Evolutionary conservation across 53 echinoderm and acorn worm genomes (phyloP), one percentile per base, ranked within the genome.

Genomic region (Echinarachnius parma): DNA sequence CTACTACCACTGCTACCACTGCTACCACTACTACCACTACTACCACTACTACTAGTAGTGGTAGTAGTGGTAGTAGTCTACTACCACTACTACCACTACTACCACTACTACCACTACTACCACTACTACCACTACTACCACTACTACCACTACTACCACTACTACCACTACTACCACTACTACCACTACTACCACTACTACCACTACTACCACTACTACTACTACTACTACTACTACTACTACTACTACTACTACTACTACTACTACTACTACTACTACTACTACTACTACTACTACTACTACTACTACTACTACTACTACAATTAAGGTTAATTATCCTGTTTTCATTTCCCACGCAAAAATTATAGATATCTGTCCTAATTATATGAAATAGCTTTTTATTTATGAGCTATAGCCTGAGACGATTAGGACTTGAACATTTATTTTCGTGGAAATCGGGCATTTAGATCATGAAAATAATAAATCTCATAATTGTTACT

Each of bases 121-220:
- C 19, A 60, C 20, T 33, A 34, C 33, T 33, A 60, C n/a, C 20
- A 60, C 61, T 30, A 8, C 60, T 19, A 34, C 60, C 5, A 60
- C 60, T 33, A 21, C 60, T 33, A 60, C 32, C 16, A 32, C 5
- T 56, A 56, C 56, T 27, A 25, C 28, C 25, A 56, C 26, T 27
- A 28, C 56, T 28, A 30, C 56, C 3, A 56, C 56, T 3, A 56
- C 56, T 28, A 56, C 26, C n/a, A n/a, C 1, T 52, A 25, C 20
- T 58, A 28, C 59, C 30, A 28, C 31, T 58, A 28, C 59, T 31
- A 57, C 14, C 10, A 26, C 59, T 58, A 58, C 59, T 58, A 58
- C 59, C 16, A 58, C 31, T 21, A 34, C 34, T 60, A 60, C 34
- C 32, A 60, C 60, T 58, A 31, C 59, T 29, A 58, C 3, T 34